These are phyloP conservation scores for Mylabris sibirica DNA, from an alignment of 2,888 invertebrate genomes.

Conservation along the genomic window DNA sequence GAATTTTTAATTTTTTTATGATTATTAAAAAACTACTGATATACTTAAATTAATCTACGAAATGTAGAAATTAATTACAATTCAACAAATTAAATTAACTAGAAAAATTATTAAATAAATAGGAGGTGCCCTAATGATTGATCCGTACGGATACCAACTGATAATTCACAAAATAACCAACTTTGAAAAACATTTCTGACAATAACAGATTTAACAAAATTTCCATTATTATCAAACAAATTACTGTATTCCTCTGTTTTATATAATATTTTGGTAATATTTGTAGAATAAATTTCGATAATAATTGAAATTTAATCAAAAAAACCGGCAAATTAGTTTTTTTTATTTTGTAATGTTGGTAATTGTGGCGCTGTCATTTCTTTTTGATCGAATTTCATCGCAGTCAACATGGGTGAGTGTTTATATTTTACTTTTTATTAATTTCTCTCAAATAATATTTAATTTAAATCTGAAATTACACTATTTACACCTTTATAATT, in stretches of 20 bases:
- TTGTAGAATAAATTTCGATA: not conserved
- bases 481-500: not conserved
- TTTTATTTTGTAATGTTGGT: slow-evolving; percentile 23
- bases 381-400: slow-evolving; percentile 47
- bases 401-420: slow-evolving; percentile 60
- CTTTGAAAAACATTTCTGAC: not conserved
- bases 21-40: not conserved
- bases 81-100: not conserved
- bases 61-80: not conserved
- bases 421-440: slow-evolving; percentile 32
- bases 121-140: not conserved
- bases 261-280: not conserved
- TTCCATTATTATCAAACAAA: not conserved
- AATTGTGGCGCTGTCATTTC: slow-evolving; percentile 26
- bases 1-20: not conserved
- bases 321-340: not conserved
- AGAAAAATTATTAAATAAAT: not conserved
- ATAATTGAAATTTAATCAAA: not conserved
- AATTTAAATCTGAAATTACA: not conserved
- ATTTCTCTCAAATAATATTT: slow-evolving; percentile 21
- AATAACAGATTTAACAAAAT: not conserved
- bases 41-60: not conserved
- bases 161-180: not conserved
- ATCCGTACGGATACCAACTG: not conserved
- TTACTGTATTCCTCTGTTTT: not conserved